phyloP scores from a whole-genome alignment of 37 sponge, comb jelly and placozoan genomes.

The Beroe ovata region DNA sequence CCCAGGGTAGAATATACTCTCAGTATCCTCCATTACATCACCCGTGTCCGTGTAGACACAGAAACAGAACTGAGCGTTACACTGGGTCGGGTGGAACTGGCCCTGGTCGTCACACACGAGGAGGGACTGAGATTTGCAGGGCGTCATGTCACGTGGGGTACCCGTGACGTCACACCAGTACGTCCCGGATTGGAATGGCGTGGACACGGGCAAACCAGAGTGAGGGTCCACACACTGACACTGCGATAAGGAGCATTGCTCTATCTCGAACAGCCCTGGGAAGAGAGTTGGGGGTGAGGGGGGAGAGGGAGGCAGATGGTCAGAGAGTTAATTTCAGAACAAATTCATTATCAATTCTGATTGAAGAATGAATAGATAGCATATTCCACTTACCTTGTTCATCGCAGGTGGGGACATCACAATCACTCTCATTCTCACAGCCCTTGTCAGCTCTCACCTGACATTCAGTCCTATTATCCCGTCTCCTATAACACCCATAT shows the following conservation, averaged over 20 bases:
- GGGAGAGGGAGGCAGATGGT: too few species aligned
- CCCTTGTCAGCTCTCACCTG: conserved; percentile 10
- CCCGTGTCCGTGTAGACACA: conserved; percentile 55
- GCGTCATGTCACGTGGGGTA: neutral
- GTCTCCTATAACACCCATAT: neutral
- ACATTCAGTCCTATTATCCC: conserved; percentile 48
- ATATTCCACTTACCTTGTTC: conserved; percentile 16
- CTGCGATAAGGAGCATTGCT: neutral
- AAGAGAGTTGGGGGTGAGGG: too few species aligned
- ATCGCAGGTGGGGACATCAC: conserved; percentile 9
- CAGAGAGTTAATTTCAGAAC: too few species aligned
- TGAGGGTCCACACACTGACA: conserved; percentile 49
- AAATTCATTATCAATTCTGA: too few species aligned
- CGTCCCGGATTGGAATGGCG: neutral
- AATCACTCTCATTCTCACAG: conserved; percentile 39
- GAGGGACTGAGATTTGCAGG: conserved; percentile 9
- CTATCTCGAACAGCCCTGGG: conserved; percentile 5
- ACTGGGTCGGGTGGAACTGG: conserved; percentile 48
- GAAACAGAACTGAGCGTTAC: conserved; percentile 57
- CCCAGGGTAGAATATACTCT: conserved; percentile 62
- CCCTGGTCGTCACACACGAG: conserved; percentile 14
- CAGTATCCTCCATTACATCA: conserved; percentile 39
- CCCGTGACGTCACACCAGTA: conserved; percentile 59
- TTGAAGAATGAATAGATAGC: too few species aligned
- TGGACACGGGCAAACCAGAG: neutral